Base-by-base conservation (phyloP, 2,797 vertebrate genomes). In the Margarornis squamiger region DNA sequence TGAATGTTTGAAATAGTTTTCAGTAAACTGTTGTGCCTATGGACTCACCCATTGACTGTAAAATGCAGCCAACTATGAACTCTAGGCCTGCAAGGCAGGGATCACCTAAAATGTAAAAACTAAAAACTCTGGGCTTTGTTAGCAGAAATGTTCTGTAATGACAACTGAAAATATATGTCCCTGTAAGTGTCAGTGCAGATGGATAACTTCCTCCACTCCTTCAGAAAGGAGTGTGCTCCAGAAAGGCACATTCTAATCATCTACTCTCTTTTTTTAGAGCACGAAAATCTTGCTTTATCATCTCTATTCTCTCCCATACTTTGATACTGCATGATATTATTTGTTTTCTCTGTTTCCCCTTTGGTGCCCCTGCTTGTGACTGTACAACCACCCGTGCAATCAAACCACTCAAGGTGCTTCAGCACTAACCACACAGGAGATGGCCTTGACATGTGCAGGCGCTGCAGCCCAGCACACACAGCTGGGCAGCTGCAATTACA, bases 401-500 rank as follows among this genome's bases (percentile, higher is more conserved):
- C 55, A 74, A 86, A 76, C 59, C 45, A 19, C 4, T 86, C 59
- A 14, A 23, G 77, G 14, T 43, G 81, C 67, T 89, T 58, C 68
- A 74, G 78, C 2, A 7, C 68, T 90, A 74, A 77, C 49, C 92
- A 93, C 86, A 79, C 92, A 94, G 77, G 78, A 52, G 66, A 52
- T 0, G 90, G 86, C 93, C 95, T 93, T 93, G 96, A 93, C 92
- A 54, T 0, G 21, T 29, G 71, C 73, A 24, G 2, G 10, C 0
- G 0, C 82, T 58, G 65, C 58, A 54, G 91, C 57, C 65, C 49
- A 38, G 81, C 86, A 57, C 1, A 1, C 88, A 93, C 84, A 95
- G 88, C 94, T 89, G 93, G 90, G 65, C 86, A 91, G 88, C 91
- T 71, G 78, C 81, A 93, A 93, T 92, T 83, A 67, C 86, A 74